Conservation (phyloP, 1,140 invertebrate genomes). For the Sycophila sp. region DNA sequence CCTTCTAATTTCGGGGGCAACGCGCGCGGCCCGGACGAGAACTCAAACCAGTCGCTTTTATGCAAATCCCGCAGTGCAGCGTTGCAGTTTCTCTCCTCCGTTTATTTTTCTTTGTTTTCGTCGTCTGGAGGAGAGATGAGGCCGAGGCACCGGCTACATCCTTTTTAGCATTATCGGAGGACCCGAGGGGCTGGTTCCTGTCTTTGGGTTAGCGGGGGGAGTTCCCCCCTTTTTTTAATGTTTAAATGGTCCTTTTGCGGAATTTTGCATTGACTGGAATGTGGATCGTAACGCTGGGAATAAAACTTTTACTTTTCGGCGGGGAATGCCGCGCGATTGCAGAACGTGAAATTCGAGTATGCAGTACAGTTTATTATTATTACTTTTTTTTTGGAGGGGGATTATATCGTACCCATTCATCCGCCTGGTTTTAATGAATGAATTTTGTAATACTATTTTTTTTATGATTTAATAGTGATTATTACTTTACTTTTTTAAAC, state of each 20-base stretch:
- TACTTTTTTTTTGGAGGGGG: too few species aligned
- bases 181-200: neutral
- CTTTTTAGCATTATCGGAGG: neutral
- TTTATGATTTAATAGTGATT: too few species aligned
- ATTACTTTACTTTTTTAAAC: too few species aligned
- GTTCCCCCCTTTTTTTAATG: neutral
- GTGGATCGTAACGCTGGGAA: neutral
- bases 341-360: too few species aligned
- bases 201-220: neutral
- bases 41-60: conserved; percentile 12
- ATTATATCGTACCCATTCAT: too few species aligned
- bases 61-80: neutral
- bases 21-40: neutral
- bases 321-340: neutral
- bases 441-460: too few species aligned
- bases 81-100: neutral
- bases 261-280: too few species aligned
- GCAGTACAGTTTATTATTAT: too few species aligned
- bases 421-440: too few species aligned
- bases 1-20: too few species aligned
- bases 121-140: neutral
- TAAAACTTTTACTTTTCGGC: neutral
- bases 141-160: neutral
- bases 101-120: too few species aligned
- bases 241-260: neutral